Evolutionary conservation across 2,888 invertebrate species (phyloP), one percentile per base, ranked within the genome.

Genomic region (Sinotaia quadrata): DNA sequence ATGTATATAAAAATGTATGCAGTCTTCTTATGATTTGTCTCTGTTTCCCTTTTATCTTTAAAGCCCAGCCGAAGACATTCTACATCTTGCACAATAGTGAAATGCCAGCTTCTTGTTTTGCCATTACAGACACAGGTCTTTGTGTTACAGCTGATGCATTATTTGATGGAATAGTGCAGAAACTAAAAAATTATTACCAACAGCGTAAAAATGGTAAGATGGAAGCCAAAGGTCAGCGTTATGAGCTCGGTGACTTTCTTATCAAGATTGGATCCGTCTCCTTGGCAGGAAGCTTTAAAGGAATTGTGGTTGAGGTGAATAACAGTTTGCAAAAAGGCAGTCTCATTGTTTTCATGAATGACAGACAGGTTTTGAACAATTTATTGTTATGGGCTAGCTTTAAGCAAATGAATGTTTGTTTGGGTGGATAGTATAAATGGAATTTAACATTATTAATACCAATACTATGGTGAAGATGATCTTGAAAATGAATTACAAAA

Each of bases 31-130:
- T 34, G 18, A 47, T 27, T 15, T 47, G 18, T 4, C 10, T 44
- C 24, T 66, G 5, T 49, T 21, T 21, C 12, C 52, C 7, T 34
- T 52, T 37, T 8, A 49, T 21, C 61, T 10, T 73, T 75, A 44
- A 88, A 92, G 94, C 94, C 4, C 91, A 92, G 57, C 93, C 93
- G 71, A 92, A 94, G 81, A 93, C 94, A 0, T 93, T 97, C 0
- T 95, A 97, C 88, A 93, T 97, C n/a, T 90, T 98, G 10, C 97
- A 97, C 89, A 95, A 97, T 88, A 96, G 95, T 0, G 97, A 98
- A 86, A 95, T 96, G 84, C 97, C 97, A 0, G 96, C 96, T 0
- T 94, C 97, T 0, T 95, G 96, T 2, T 97, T 97, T 89, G 94
- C 96, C 10, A 92, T 97, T 34, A 90, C 97, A 8, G 97, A 97